These are phyloP conservation scores for Volucella zonaria DNA, from an alignment of 2,888 invertebrate genomes.

Conservation along the genomic window DNA sequence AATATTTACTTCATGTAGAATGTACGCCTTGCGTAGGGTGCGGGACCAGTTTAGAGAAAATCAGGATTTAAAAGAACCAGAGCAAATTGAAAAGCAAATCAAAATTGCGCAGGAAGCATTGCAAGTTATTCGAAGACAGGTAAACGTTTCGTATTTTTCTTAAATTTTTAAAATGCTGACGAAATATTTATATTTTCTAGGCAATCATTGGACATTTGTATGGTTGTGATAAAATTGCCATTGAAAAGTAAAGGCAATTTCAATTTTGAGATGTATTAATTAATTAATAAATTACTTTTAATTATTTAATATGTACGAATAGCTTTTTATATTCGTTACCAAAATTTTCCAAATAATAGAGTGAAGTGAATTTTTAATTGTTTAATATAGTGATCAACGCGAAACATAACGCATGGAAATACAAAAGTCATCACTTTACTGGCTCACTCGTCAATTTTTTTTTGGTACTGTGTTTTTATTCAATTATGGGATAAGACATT, in stretches of 20 bases:
- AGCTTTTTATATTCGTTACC: no score
- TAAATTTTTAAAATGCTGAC: neutral
- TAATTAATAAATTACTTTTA: no score
- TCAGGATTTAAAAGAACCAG: constrained; percentile 21
- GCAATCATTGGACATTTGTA: constrained; percentile 65
- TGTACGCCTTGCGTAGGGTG: constrained; percentile 52
- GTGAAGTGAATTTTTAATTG: no score
- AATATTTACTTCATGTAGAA: constrained; percentile 17
- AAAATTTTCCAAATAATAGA: no score
- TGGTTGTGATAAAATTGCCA: constrained; percentile 54
- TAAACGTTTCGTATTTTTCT: neutral
- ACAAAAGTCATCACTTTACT: no score
- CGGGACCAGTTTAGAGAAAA: constrained; percentile 51
- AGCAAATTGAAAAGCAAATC: constrained; percentile 30
- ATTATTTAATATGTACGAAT: no score
- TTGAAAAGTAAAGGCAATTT: constrained; percentile 44
- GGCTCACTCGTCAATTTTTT: no score
- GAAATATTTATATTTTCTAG: constrained; percentile 26
- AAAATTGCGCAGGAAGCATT: constrained; percentile 50
- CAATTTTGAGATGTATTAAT: no score
- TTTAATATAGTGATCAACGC: no score
- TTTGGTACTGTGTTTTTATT: no score
- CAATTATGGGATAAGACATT: no score
- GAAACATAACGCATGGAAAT: no score
- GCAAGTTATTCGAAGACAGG: constrained; percentile 62